Evolutionary conservation across 2,888 invertebrate species (phyloP), one percentile per base, ranked within the genome.

Genomic region (Bellardia pandia): DNA sequence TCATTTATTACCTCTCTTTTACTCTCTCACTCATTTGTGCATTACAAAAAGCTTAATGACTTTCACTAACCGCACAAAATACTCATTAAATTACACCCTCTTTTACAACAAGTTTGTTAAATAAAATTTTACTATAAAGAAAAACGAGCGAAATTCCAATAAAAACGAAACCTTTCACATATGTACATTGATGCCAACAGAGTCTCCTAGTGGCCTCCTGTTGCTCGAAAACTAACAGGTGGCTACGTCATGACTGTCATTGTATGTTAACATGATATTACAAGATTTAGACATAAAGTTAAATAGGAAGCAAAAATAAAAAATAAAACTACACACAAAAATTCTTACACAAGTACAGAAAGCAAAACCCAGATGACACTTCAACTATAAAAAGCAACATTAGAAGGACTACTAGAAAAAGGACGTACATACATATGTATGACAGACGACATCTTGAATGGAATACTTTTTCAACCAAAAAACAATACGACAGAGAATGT

Each of bases 171-270:
- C 23, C 23, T 23, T 23, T 23, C n/a, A 68, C 51, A 58, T 16
- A 60, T 68, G 58, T n/a, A 79, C 66, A 77, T 75, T 76, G 16
- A 56, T 71, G 42, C 16, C 30, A 62, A 16, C 71, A 76, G 56
- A 62, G 48, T 51, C 76, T 60, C 8, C 56, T 48, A 92, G 89
- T 91, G 92, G 91, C 90, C 90, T 92, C 92, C 92, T 92, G 92
- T 92, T 92, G 92, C 92, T 90, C 88, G 79, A 74, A 86, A 86
- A 85, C 91, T 92, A 92, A 92, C 92, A 92, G 92, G 92, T 92
- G 92, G 89, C 80, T 88, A 89, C 89, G 89, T 88, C 89, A 88
- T 86, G 76, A 85, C 66, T 86, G 79, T 85, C 88, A 88, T 82
- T 86, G 84, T 74, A 83, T 83, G 74, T 85, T 82, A 82, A 87